Conservation (phyloP, 2,888 invertebrate genomes). For the Metopia argyrocephala region DNA sequence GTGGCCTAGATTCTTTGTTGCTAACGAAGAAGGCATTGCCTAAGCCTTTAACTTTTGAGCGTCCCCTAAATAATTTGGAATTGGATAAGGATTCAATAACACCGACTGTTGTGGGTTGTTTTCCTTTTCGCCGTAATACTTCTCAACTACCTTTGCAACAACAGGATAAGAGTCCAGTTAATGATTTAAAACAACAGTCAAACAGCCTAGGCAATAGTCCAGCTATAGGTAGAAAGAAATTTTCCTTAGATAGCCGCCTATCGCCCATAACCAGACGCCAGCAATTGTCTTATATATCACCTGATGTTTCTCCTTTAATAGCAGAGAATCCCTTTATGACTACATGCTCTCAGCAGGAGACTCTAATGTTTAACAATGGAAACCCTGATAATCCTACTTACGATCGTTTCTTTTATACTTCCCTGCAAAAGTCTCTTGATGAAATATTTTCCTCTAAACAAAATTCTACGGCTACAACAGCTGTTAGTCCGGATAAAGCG, state of each 20-base stretch:
- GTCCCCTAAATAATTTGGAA: slow-evolving; percentile 66
- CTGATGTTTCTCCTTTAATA: slow-evolving; percentile 60
- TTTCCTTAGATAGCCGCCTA: slow-evolving; percentile 76
- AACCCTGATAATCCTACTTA: slow-evolving; percentile 76
- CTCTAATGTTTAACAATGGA: slow-evolving; percentile 65
- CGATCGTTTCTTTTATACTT: slow-evolving; percentile 77
- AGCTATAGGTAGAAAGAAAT: slow-evolving; percentile 75
- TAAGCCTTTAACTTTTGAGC: slow-evolving; percentile 55
- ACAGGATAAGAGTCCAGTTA: slow-evolving; percentile 58
- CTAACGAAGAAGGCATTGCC: slow-evolving; percentile 50
- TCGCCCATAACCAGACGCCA: slow-evolving; percentile 64
- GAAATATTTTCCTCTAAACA: slow-evolving; percentile 71
- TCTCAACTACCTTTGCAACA: slow-evolving; percentile 51
- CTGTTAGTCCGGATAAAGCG: slow-evolving; percentile 53
- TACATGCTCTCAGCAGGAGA: slow-evolving; percentile 57
- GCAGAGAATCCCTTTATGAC: slow-evolving; percentile 52
- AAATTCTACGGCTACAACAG: slow-evolving; percentile 21
- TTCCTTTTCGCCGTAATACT: slow-evolving; percentile 70
- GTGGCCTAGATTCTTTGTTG: slow-evolving; percentile 72
- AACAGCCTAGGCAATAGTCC: slow-evolving; percentile 74
- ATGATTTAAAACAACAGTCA: slow-evolving; percentile 65
- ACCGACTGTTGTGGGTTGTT: slow-evolving; percentile 72
- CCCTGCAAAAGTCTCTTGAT: slow-evolving; percentile 74
- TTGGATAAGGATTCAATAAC: slow-evolving; percentile 71
- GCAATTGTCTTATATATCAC: slow-evolving; percentile 58